These are phyloP conservation scores for Melanargia galathea DNA, from an alignment of 2,888 invertebrate genomes.

Conservation along the genomic window DNA sequence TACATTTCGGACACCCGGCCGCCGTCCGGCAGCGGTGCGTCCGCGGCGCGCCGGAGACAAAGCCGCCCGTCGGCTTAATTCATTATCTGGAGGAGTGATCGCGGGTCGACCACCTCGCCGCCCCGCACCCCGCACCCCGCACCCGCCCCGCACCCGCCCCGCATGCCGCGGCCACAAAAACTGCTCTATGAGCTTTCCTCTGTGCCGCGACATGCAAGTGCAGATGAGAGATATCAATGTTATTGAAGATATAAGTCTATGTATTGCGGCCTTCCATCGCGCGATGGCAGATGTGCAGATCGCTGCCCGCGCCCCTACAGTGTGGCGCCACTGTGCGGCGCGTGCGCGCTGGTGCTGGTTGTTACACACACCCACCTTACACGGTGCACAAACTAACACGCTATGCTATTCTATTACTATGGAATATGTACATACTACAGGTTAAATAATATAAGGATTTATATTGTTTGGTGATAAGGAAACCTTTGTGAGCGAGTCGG, in stretches of 20 bases:
- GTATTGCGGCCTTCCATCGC: not conserved
- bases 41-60: conserved; percentile 12
- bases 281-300: not conserved
- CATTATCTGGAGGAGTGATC: conserved; percentile 19
- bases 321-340: no score
- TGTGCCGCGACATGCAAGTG: not conserved
- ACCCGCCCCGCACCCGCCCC: not conserved
- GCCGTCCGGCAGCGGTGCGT: conserved; percentile 2
- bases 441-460: no score
- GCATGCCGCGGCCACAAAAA: not conserved
- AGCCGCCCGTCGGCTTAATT: conserved; percentile 4
- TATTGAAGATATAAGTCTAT: not conserved
- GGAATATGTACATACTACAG: no score
- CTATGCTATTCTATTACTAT: no score
- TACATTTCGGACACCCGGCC: conserved; percentile 6
- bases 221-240: not conserved
- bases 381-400: no score
- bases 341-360: no score
- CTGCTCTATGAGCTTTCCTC: not conserved
- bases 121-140: not conserved
- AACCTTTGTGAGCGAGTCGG: no score
- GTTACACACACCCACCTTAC: no score
- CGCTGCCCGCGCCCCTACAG: no score
- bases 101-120: conserved; percentile 17
- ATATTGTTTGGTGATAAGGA: no score